These are phyloP conservation scores for Sialia sialis DNA, from an alignment of 2,113 vertebrate species.

Conservation along the genomic window DNA sequence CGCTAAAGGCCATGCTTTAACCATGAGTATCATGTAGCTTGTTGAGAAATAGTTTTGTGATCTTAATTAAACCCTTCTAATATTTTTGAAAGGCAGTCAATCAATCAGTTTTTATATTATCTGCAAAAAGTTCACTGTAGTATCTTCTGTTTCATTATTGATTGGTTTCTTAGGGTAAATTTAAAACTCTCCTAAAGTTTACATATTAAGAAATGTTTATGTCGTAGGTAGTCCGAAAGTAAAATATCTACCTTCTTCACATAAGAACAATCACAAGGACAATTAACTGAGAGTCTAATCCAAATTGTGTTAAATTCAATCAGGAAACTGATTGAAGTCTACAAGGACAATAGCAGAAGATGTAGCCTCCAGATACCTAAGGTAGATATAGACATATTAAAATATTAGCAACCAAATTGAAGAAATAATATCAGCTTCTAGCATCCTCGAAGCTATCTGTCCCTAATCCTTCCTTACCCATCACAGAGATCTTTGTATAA, in stretches of 20 bases:
- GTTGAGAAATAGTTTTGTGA: constrained; percentile 1
- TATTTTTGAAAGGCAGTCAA: not conserved
- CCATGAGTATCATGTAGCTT: not conserved
- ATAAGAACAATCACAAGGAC: not conserved
- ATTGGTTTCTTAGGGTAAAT: not conserved
- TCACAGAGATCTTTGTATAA: not conserved
- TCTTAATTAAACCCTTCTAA: not conserved
- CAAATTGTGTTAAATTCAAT: not conserved
- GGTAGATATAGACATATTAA: not conserved
- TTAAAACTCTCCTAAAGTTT: not conserved
- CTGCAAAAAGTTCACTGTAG: not conserved
- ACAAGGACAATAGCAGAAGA: not conserved
- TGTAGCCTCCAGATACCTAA: not conserved
- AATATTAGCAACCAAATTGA: not conserved
- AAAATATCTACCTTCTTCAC: not conserved
- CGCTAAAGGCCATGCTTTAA: not conserved
- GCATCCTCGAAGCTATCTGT: not conserved
- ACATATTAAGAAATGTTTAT: not conserved
- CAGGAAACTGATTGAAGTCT: not conserved
- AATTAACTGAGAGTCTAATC: not conserved
- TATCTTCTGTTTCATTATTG: not conserved
- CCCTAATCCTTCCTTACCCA: not conserved
- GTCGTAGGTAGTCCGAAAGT: not conserved
- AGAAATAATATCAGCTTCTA: not conserved
- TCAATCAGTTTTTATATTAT: not conserved